A percentile compares a stretch with the other conserved stretches of the same genome.
These are phyloP conservation scores for cattle (Bos taurus) DNA, from an alignment of 2,113 vertebrate genomes.

Conservation along the genomic window DNA sequence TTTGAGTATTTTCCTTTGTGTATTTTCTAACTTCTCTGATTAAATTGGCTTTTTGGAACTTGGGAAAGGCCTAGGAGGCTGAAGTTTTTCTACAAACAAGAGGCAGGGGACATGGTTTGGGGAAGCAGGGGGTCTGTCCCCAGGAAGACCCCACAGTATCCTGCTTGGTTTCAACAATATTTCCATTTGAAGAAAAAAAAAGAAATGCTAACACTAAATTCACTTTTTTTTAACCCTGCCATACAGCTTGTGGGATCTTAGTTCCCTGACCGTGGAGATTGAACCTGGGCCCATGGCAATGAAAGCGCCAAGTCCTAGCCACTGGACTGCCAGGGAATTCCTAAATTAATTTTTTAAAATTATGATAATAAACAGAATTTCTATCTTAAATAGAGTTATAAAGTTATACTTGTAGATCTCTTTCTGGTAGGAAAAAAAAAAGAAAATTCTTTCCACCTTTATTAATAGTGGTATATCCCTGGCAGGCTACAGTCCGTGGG, in stretches of 20 bases:
- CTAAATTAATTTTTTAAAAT: background rate
- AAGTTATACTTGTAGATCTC: background rate
- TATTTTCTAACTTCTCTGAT: background rate
- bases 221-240: background rate
- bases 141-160: background rate
- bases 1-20: background rate
- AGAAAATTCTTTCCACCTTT: background rate
- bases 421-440: background rate
- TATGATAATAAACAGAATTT: background rate
- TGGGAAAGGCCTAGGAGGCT: background rate
- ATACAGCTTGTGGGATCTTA: background rate
- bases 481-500: background rate
- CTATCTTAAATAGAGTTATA: background rate
- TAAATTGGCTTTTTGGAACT: background rate
- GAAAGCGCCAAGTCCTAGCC: background rate
- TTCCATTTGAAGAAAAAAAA: background rate
- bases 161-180: background rate
- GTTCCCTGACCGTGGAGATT: background rate
- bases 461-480: background rate
- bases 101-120: background rate
- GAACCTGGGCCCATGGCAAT: background rate
- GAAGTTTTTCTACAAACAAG: background rate
- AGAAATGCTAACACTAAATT: background rate
- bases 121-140: background rate
- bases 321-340: background rate